Percentiles rank a stretch among this genome's conserved stretches.
phyloP scores from a whole-genome alignment of 1,140 invertebrate genomes.

The Asobara japonica region DNA sequence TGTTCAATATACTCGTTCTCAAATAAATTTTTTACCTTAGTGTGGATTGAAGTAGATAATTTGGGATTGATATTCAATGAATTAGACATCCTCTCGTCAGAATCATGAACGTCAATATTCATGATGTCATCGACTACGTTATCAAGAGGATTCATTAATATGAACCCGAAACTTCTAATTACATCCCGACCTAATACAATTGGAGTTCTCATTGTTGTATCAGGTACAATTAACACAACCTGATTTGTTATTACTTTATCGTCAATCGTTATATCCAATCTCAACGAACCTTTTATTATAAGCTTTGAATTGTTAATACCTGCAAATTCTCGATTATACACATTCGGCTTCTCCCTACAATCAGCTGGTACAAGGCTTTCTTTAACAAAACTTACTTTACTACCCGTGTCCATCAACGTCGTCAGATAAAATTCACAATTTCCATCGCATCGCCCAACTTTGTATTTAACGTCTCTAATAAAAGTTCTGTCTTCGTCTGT shows the following conservation, averaged over 20 bases:
- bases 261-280: neutral
- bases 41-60: neutral
- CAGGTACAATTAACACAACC: neutral
- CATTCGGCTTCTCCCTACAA: neutral
- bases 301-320: neutral
- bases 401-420: conserved; percentile 29
- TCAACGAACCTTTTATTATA: neutral
- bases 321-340: neutral
- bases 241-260: neutral
- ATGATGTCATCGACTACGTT: conserved; percentile 21
- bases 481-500: conserved; percentile 16
- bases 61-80: conserved; percentile 17
- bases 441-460: neutral
- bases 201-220: neutral
- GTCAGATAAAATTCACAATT: neutral
- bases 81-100: conserved; percentile 14
- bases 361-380: conserved; percentile 18
- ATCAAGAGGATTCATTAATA: conserved; percentile 6
- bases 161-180: neutral
- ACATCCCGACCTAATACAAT: conserved; percentile 26
- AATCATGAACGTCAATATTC: conserved; percentile 20
- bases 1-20: conserved; percentile 15
- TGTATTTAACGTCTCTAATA: conserved; percentile 22
- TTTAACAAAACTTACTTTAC: conserved; percentile 24
- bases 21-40: conserved; percentile 6